Evolutionary conservation across 2,888 invertebrate genomes (phyloP), one percentile per base, ranked within the genome.

Genomic region (Polyploca ridens): DNA sequence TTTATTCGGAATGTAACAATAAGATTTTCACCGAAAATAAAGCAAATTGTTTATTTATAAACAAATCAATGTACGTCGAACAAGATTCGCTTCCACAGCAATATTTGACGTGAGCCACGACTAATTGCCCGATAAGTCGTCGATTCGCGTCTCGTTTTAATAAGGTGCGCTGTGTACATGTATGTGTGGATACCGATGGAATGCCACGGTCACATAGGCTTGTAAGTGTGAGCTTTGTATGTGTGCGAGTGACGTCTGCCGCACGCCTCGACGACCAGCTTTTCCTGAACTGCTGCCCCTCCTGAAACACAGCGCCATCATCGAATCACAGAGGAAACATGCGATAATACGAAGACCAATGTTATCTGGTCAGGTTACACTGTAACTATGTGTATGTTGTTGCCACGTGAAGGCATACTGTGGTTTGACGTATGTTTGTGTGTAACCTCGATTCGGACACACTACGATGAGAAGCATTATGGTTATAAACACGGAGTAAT

Each of bases 91-190:
- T 64, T 70, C 78, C 90, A 85, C 76, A 75, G 81, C 78, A 87
- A 83, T 82, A 86, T 88, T 89, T 89, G 90, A 89, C 87, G 90
- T 87, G 87, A 85, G 87, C 87, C 87, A 88, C 91, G 89, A 93
- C 93, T 94, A 94, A 93, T 93, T 93, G 93, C 90, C 91, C 93
- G 93, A 93, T 93, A 94, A 94, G 91, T 93, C 93, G 93, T 91
- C 93, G 92, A 93, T 93, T 93, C 91, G 91, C 91, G 91, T 93
- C 93, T 93, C 93, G 93, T 93, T 93, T 93, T 93, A 94, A 94
- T 94, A 93, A 93, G 93, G 93, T 92, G 89, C 89, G 89, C 90
- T 86, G 90, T 89, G 82, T 83, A 85, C 84, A 84, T 91, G 91
- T 91, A 87, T 84, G 91, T 85, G 90, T 90, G 85, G 87, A 88